Evolutionary conservation across 2,113 vertebrate genomes (phyloP), one percentile per base, ranked within the genome.

Genomic region (Etia nguti): DNA sequence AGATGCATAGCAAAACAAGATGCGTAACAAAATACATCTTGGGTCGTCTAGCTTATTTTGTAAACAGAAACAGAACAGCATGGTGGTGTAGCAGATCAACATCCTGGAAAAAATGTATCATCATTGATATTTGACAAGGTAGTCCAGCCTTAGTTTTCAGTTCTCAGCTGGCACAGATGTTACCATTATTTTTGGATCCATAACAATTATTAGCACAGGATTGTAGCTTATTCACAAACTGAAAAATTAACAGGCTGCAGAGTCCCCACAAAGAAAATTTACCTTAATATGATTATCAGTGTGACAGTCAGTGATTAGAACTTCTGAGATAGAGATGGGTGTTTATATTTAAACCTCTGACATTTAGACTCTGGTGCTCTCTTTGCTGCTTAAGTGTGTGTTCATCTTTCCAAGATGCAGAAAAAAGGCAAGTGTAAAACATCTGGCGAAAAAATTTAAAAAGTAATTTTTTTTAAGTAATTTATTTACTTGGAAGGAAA

Each of bases 291-390:
- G 26, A 77, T 29, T 50, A 31, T 50, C 16, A 31, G 18, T 77
- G 10, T 50, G 70, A 77, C 46, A 9, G 11, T 50, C 26, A n/a
- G 18, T 77, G 26, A 34, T 50, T 34, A 77, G 26, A 77, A n/a
- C 26, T 13, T 55, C n/a, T 22, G 54, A 52, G 73, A 46, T 52
- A n/a, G 16, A 31, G 41, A 77, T 20, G 26, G 26, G 4, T 8
- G 48, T 77, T 77, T 77, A 77, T 34, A 52, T 52, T 77, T 77
- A 77, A 77, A 77, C 6, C 18, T 52, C 46, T 52, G 46, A 52
- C 73, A 77, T 50, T 12, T 20, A 50, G 6, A 31, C 70, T 29
- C 41, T 20, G 41, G 15, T 75, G 70, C 20, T 75, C 41, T 50
- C 70, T 2, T 50, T 77, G 43, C 24, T 77, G 10, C 24, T 77